These are phyloP conservation scores for Champsocephalus esox DNA, from an alignment of 2,797 vertebrate species.

Conservation along the genomic window DNA sequence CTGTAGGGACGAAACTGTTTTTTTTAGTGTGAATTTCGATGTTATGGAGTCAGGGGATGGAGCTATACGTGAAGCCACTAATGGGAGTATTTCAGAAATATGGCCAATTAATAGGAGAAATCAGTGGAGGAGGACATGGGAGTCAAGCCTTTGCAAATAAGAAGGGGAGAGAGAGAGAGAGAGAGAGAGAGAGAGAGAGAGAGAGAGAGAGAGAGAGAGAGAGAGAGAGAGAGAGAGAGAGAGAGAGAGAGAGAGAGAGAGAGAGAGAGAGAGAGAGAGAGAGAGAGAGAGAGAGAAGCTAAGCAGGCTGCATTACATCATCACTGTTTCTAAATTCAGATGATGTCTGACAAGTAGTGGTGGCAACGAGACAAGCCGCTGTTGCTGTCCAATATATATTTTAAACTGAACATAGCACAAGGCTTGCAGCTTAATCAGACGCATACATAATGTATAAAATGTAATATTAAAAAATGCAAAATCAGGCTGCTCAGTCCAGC, in stretches of 20 bases:
- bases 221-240: no score
- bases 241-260: no score
- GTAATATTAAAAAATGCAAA: slow-evolving; percentile 23
- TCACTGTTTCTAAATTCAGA: slow-evolving; percentile 29
- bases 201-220: no score
- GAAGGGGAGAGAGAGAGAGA: no score
- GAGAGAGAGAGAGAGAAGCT: not conserved
- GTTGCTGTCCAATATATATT: slow-evolving; percentile 19
- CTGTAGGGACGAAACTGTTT: slow-evolving; percentile 15
- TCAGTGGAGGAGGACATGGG: not conserved
- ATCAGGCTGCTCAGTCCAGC: not conserved
- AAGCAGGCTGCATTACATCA: not conserved
- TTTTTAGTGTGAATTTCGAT: slow-evolving; percentile 19
- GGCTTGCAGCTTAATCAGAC: slow-evolving; percentile 1
- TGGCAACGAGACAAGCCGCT: slow-evolving; percentile 3
- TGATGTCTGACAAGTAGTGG: slow-evolving; percentile 5
- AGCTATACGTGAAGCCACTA: slow-evolving; percentile 1
- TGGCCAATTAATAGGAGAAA: slow-evolving; percentile 31
- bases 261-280: no score
- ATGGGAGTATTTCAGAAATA: slow-evolving; percentile 22
- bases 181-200: not conserved
- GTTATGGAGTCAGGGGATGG: not conserved
- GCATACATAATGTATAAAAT: slow-evolving; percentile 9
- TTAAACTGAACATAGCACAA: slow-evolving; percentile 17
- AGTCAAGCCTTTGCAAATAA: slow-evolving; percentile 8